A percentile compares a stretch with the other conserved stretches of the same genome.
Evolutionary conservation across 1,140 invertebrate genomes (phyloP).

Genomic region (Calycopis cecrops): DNA sequence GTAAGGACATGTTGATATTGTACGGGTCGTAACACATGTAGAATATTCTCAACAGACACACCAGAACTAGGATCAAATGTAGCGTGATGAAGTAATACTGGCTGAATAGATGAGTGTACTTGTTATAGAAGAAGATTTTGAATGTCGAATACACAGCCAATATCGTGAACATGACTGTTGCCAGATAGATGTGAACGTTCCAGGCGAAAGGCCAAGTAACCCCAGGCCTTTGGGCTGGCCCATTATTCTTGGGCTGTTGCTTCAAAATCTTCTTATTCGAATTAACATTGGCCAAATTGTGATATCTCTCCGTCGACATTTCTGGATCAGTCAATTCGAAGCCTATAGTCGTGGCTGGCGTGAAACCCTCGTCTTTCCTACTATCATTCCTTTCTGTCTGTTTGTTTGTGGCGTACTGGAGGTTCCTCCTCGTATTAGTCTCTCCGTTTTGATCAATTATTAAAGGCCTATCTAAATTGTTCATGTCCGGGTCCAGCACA

Average conservation of each 20-base stretch:
- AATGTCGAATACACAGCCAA: constrained; percentile 88
- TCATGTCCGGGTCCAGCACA: constrained; percentile 72
- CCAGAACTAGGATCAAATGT: constrained; percentile 85
- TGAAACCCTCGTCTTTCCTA: constrained; percentile 48
- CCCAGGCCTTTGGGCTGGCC: constrained; percentile 54
- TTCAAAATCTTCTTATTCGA: constrained; percentile 65
- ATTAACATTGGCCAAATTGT: constrained; percentile 70
- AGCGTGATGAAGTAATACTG: constrained; percentile 90
- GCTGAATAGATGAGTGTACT: constrained; percentile 85
- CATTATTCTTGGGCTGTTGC: constrained; percentile 56
- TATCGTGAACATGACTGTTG: constrained; percentile 87
- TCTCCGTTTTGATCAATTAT: constrained; percentile 69
- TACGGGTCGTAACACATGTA: constrained; percentile 94
- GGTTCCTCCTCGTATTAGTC: constrained; percentile 70
- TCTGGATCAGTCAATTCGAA: constrained; percentile 68
- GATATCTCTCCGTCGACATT: constrained; percentile 70
- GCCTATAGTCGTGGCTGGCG: constrained; percentile 60
- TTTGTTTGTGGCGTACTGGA: constrained; percentile 68
- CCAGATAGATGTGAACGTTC: constrained; percentile 91
- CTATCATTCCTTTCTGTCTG: constrained; percentile 50
- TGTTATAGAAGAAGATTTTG: constrained; percentile 87
- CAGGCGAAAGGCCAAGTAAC: constrained; percentile 87
- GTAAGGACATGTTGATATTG: constrained; percentile 86
- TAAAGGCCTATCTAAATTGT: constrained; percentile 71
- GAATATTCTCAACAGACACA: constrained; percentile 87